A percentile compares a stretch with the other conserved stretches of the same genome.
These are phyloP conservation scores for Meteorus sp. DNA, from an alignment of 1,140 invertebrate species.

Conservation along the genomic window DNA sequence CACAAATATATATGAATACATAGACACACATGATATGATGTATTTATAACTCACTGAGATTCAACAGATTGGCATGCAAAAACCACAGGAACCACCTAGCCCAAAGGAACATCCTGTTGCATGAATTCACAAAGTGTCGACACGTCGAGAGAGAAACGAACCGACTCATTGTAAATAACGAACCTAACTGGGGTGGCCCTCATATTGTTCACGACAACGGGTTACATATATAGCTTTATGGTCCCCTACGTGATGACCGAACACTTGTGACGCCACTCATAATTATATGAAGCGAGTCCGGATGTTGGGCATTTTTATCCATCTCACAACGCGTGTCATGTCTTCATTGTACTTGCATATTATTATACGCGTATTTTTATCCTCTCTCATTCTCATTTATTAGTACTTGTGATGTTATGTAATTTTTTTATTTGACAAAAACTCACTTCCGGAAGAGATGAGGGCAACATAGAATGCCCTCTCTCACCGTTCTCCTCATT, in stretches of 20 bases:
- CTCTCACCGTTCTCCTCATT: not conserved
- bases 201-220: conserved; percentile 14
- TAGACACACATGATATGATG: conserved; percentile 1
- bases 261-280: conserved; percentile 22
- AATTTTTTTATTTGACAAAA: too few relatives aligned
- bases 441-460: not conserved
- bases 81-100: conserved; percentile 38
- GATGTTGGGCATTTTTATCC: conserved; percentile 10
- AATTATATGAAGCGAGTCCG: conserved; percentile 18
- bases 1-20: too few relatives aligned
- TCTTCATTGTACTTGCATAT: too few relatives aligned
- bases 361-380: too few relatives aligned
- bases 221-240: not conserved
- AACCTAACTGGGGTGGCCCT: conserved; percentile 15
- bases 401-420: too few relatives aligned
- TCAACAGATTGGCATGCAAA: conserved; percentile 35
- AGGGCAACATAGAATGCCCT: not conserved
- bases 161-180: conserved; percentile 28
- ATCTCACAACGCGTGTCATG: too few relatives aligned
- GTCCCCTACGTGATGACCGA: not conserved
- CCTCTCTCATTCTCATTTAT: too few relatives aligned
- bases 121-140: not conserved
- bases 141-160: conserved; percentile 11
- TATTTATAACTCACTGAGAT: conserved; percentile 41
- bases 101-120: conserved; percentile 32